Evolutionary conservation across 92 coral and sea anemone species (phyloP).

Genomic region (Virgularia gustaviana): DNA sequence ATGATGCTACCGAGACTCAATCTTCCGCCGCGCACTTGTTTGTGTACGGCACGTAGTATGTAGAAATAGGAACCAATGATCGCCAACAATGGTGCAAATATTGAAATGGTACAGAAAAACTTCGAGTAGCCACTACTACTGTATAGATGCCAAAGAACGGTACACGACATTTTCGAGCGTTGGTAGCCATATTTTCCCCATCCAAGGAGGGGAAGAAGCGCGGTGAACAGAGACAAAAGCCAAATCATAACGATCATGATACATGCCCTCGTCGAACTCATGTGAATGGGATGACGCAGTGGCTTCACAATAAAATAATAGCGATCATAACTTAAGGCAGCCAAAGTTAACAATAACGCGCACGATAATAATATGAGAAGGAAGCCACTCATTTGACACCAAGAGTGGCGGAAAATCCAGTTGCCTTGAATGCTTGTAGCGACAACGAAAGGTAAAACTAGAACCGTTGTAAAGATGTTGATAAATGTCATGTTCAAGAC

Average conservation of each 20-base stretch:
- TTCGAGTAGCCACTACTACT: constrained; percentile 84
- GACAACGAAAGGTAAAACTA: constrained; percentile 78
- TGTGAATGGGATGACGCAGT: constrained; percentile 62
- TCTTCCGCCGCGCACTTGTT: constrained; percentile 81
- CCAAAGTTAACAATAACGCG: constrained; percentile 66
- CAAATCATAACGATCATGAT: constrained; percentile 62
- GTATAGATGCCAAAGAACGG: constrained; percentile 75
- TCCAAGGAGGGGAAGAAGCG: constrained; percentile 78
- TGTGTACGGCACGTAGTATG: constrained; percentile 80
- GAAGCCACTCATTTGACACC: constrained; percentile 82
- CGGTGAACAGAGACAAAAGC: constrained; percentile 72
- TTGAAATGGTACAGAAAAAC: constrained; percentile 55
- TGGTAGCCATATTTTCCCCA: constrained; percentile 95
- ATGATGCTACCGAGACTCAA: constrained; percentile 35
- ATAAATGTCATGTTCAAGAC: constrained; percentile 76
- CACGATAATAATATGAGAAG: constrained; percentile 66
- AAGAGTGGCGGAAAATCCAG: constrained; percentile 75
- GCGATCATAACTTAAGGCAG: constrained; percentile 83
- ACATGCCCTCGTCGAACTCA: constrained; percentile 72
- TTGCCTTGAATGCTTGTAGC: constrained; percentile 58
- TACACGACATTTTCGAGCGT: constrained; percentile 62
- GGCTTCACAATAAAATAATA: constrained; percentile 93
- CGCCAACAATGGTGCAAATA: constrained; percentile 59
- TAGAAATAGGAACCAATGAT: constrained; percentile 75
- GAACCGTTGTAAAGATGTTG: constrained; percentile 58